Evolutionary conservation across 2,888 invertebrate species (phyloP), one percentile per base, ranked within the genome.

Genomic region (Drosophila lacicola): DNA sequence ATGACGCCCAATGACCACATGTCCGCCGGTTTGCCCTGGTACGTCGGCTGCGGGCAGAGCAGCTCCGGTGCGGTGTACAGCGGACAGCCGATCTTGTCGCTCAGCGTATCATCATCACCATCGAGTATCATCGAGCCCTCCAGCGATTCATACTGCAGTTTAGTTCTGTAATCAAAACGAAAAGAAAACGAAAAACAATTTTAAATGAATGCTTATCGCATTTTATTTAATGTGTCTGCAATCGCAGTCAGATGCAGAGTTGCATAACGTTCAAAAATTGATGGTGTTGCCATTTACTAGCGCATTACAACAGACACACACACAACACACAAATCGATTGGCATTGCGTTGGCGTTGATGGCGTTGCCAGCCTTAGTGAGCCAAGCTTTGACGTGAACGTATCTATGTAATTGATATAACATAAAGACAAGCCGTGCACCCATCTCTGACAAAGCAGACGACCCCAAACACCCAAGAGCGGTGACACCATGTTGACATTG

Each of bases 1-100:
- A 92, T 91, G 3, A 92, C 92, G 13, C 92, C 92, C 14, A 92
- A 72, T 0, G 92, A 91, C 92, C 92, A 92, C 89, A 92, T 91
- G 63, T 92, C 92, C 25, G 92, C 92, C 5, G 92, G 91, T 56
- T 92, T 91, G 14, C 92, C 92, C 45, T 88, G 87, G 51, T 92
- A 92, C 3, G 90, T 92, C 3, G 91, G 90, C 71, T 90, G 89
- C 0, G 91, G 90, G 41, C 91, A 91, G 1, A 92, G 81, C 4
- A 92, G 55, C 64, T 92, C 92, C 6, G 92, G 92, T 13, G 92
- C 92, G 4, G 92, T 92, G 53, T 92, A 92, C 10, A 92, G 67
- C 0, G 92, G 92, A 17, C 92, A 92, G 14, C 92, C 92, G 62
- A 92, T 92, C 78, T 92, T 92, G 62, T 92, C 92, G 49, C 85